These are phyloP conservation scores for Acromyrmex heyeri DNA, from an alignment of 1,140 invertebrate genomes.

Conservation along the genomic window DNA sequence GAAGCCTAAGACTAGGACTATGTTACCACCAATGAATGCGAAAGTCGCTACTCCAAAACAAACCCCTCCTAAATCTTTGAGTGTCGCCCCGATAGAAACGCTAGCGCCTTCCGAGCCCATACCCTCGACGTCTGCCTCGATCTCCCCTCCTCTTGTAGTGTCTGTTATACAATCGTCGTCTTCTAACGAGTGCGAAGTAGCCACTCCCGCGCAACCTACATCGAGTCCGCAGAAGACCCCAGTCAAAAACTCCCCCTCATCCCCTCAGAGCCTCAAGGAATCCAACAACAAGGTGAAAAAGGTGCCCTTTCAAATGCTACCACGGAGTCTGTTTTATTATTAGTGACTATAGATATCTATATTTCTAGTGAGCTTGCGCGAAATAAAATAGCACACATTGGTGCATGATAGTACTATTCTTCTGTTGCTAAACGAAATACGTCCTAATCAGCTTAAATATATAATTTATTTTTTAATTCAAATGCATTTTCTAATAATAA, in stretches of 20 bases:
- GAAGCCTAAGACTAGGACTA: constrained; percentile 91
- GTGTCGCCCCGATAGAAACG: constrained; percentile 84
- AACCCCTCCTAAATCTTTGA: constrained; percentile 85
- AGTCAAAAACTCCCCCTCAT: constrained; percentile 86
- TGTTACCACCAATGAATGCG: constrained; percentile 89
- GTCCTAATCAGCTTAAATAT: constrained; percentile 57
- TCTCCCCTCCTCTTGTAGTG: constrained; percentile 86
- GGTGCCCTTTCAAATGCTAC: constrained; percentile 85
- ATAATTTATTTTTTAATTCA: background rate
- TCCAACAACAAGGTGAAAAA: constrained; percentile 88
- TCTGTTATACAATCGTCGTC: constrained; percentile 84
- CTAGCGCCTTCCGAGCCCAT: constrained; percentile 86
- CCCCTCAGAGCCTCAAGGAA: constrained; percentile 88
- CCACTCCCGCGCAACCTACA: constrained; percentile 82
- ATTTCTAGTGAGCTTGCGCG: constrained; percentile 35
- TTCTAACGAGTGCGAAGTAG: constrained; percentile 81
- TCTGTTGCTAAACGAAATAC: constrained; percentile 52
- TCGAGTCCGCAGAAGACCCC: constrained; percentile 85
- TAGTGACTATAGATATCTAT: constrained; percentile 63
- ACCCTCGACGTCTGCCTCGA: constrained; percentile 85
- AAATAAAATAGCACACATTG: constrained; percentile 56
- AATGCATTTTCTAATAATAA: background rate
- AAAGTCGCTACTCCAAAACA: constrained; percentile 87
- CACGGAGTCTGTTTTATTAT: constrained; percentile 62
- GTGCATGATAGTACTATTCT: constrained; percentile 50